phyloP scores from a whole-genome alignment of 2,888 invertebrate species.

The Trisateles emortualis region DNA sequence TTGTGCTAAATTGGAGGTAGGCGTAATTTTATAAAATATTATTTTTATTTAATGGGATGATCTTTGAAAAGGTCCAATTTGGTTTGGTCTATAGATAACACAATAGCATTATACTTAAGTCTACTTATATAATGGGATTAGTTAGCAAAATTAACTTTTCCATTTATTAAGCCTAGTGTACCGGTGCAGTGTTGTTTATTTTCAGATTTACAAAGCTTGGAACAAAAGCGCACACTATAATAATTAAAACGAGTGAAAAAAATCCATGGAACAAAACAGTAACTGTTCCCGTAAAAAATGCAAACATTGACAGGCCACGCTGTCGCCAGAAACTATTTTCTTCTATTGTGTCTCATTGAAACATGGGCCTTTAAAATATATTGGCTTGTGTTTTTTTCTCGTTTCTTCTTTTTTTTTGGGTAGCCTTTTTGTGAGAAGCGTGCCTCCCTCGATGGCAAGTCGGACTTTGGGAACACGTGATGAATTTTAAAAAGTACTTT shows the following conservation, averaged over 20 bases:
- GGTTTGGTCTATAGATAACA: slow-evolving; percentile 11
- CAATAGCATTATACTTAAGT: not conserved
- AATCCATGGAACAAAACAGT: slow-evolving; percentile 24
- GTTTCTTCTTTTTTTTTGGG: slow-evolving; percentile 61
- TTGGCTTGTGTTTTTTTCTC: slow-evolving; percentile 66
- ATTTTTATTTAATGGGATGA: slow-evolving; percentile 19
- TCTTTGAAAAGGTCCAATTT: slow-evolving; percentile 19
- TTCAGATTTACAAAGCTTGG: not conserved
- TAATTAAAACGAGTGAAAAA: slow-evolving; percentile 27
- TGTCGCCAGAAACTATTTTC: slow-evolving; percentile 77
- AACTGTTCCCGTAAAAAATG: slow-evolving; percentile 50
- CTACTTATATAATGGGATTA: not conserved
- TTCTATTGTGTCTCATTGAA: slow-evolving; percentile 74
- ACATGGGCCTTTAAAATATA: slow-evolving; percentile 75
- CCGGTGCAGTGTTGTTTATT: not conserved
- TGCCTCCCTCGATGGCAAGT: slow-evolving; percentile 70
- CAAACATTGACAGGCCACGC: slow-evolving; percentile 59
- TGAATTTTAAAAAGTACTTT: slow-evolving; percentile 81
- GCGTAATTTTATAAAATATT: slow-evolving; percentile 34
- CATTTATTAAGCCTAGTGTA: not conserved
- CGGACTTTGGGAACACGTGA: slow-evolving; percentile 69
- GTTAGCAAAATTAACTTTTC: not conserved
- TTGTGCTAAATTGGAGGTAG: slow-evolving; percentile 39
- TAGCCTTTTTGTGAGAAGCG: slow-evolving; percentile 72
- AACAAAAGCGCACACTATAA: slow-evolving; percentile 17